Base-by-base conservation (phyloP, 2,113 vertebrate species). In the Hippocampus guttulatus region DNA sequence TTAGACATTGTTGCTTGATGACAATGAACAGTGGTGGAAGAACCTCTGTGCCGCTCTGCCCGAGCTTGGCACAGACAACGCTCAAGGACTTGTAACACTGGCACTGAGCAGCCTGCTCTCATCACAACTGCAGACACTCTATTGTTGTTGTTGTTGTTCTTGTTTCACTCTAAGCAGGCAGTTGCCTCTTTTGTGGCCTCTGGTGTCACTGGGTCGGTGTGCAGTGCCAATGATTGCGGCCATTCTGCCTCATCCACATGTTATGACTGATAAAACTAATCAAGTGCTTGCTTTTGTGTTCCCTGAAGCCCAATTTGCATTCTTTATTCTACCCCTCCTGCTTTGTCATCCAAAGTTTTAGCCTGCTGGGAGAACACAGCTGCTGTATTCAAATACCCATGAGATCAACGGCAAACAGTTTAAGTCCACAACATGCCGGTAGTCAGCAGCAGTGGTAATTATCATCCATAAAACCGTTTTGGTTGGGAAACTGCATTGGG, bases 1-100 rank as follows among this genome's bases (percentile, higher is more conserved):
- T 71, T 73, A 62, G 68, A 72, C 69, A 52, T 58, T 51, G 54
- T 51, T 64, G 67, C 72, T 64, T 40, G 69, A 60, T 69, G 68
- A 87, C 86, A 87, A 85, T 80, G 69, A 69, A 78, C 76, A 81
- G 76, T 71, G 73, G 49, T 52, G 5, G 21, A 68, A 74, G 74
- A 78, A 43, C 78, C 77, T 83, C 84, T 49, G 78, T 84, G 67
- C 78, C 87, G 77, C 78, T 80, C 78, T 60, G 78, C 71, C 80
- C 80, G 76, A 82, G 79, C 73, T 82, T 87, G 82, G 76, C 74
- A 85, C 58, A 75, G 76, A 77, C 77, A 67, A 73, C 64, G 65
- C 75, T 80, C 73, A 75, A 72, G 83, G 70, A 79, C 86, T 80
- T 81, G 81, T 71, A 70, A 83, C 84, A 67, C 81, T 88, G 87